Evolutionary conservation across 2,797 vertebrate genomes (phyloP), one percentile per base, ranked within the genome.

Genomic region (Zalophus californianus): DNA sequence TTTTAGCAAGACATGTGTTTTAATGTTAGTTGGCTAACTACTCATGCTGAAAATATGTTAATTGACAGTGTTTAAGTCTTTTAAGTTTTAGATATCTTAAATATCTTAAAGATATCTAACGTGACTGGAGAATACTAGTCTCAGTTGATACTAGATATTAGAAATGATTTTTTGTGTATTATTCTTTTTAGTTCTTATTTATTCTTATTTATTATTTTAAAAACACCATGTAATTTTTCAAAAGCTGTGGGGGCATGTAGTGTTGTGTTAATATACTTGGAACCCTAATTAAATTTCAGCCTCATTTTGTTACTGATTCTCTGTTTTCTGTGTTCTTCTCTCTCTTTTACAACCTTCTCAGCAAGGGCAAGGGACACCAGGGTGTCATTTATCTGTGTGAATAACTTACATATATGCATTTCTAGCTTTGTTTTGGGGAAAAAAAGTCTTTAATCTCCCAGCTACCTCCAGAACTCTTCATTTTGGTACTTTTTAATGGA

Each of bases 1-100:
- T 93, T 95, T 86, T 48, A 95, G 48, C 27, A 73, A 85, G 32
- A 66, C 14, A 58, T 29, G 13, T 91, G 13, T 78, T 95, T 87
- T 94, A 84, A 77, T 21, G 64, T 94, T 52, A 66, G 50, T 73
- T 93, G 86, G 44, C 35, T 60, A 78, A 70, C 60, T 89, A 29
- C 29, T 48, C 60, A 80, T 94, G 44, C 62, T 83, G 70, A 83
- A 78, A 60, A 20, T 92, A 44, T 29, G 21, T 82, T 68, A 68
- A 44, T 79, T 88, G 52, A 21, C 13, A 29, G 7, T 92, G 25
- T 89, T 86, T 66, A 62, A 48, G 8, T 79, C 32, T 85, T 92
- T 92, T 7, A 70, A n/a, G 13, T 92, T 82, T 84, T 87, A 79
- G 23, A 12, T 50, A 83, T 23, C 52, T 77, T 91, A 54, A 68